Evolutionary conservation across 2,797 vertebrate genomes (phyloP), one percentile per base, ranked within the genome.

Genomic region (Babyrousa celebensis): DNA sequence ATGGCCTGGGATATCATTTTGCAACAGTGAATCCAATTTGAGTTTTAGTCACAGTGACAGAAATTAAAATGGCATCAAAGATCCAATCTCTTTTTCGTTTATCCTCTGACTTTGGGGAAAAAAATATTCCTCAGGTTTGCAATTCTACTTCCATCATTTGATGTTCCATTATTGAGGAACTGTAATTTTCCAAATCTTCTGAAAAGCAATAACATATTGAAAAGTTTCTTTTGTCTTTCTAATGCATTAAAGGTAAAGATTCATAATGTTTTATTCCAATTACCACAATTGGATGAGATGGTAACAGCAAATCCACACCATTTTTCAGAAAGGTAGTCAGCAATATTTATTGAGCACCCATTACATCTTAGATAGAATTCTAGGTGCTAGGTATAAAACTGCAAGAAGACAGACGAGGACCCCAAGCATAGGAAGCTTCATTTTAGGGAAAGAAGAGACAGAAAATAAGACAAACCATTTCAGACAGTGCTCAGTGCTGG

Each of bases 51-150:
- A 86, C 60, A 74, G 43, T 70, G 58, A 86, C 27, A 94, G 71
- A 96, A 90, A 91, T 91, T 86, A 86, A 94, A 84, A 29, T 86
- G 52, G 17, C 54, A 92, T 70, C 40, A 92, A 91, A 96, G 23
- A 88, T 65, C 23, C n/a, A 80, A 58, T 85, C 2, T 86, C 21
- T 84, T 80, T 89, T 71, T 93, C 32, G 15, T 62, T 62, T 93
- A 63, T 74, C 80, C 17, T 78, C 60, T 95, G n/a, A 85, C 40
- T 71, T 82, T 27, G 4, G 8, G 16, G 20, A 15, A 18, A 62
- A 75, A n/a, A 63, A 7, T n/a, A 58, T 16, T 32, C 18, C 15
- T 91, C 23, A 54, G 21, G 15, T 77, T 82, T 88, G 7, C 27
- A 95, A 68, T 62, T 88, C 15, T 29, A 58, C n/a, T 18, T 85